These are phyloP conservation scores for Phylloscopus trochilus DNA, from an alignment of 2,113 vertebrate genomes.

Conservation along the genomic window DNA sequence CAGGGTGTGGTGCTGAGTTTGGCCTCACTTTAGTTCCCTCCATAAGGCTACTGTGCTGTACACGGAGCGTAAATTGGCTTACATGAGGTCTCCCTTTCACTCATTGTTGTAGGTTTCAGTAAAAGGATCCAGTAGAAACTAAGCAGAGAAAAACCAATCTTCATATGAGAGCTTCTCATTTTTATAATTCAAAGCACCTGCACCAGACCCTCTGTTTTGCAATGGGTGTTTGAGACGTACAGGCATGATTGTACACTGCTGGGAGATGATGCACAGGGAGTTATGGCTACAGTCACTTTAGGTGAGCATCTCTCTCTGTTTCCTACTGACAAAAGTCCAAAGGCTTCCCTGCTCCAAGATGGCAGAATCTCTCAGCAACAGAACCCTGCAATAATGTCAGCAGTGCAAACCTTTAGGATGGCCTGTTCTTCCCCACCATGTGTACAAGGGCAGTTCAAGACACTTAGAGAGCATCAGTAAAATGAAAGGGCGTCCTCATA, in stretches of 20 bases:
- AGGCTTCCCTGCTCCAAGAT: not conserved
- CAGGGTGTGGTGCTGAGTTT: not conserved
- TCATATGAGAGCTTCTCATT: not conserved
- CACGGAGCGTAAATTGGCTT: not conserved
- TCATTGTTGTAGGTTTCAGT: not conserved
- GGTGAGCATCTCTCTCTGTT: not conserved
- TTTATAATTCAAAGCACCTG: not conserved
- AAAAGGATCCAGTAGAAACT: not conserved
- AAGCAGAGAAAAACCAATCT: not conserved
- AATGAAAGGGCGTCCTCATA: not conserved
- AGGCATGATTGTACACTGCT: not conserved
- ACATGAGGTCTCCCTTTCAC: not conserved
- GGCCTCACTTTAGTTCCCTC: not conserved
- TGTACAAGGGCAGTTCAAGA: not conserved
- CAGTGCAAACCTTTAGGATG: not conserved
- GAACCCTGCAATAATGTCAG: not conserved
- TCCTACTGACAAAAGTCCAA: not conserved
- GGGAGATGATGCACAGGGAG: not conserved
- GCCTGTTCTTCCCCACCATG: not conserved
- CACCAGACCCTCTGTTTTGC: not conserved
- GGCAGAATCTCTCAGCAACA: not conserved
- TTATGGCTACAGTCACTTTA: not conserved
- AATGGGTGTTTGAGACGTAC: not conserved
- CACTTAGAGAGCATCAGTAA: not conserved
- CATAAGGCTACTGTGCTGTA: not conserved